Percentiles rank a stretch among this genome's conserved stretches.
phyloP scores from a whole-genome alignment of 2,797 vertebrate species.

The Mus spretus region DNA sequence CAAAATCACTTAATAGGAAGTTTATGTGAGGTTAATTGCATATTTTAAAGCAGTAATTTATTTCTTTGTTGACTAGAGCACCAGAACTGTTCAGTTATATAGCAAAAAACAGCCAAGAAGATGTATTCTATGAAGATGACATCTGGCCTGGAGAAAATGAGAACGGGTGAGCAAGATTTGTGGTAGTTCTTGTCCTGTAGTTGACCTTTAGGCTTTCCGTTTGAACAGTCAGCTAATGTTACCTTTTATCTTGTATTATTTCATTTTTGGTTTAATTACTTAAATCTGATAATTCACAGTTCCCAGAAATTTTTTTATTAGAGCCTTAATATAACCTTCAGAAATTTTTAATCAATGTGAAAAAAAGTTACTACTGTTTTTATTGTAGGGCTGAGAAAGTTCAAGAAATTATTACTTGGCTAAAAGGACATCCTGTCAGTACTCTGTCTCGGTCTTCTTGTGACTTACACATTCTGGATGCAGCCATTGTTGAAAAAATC shows the following conservation, averaged over 20 bases:
- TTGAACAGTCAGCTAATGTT: not conserved
- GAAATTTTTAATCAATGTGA: conserved; percentile 70
- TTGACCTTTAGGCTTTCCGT: not conserved
- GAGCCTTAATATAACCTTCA: conserved; percentile 48
- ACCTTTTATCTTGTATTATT: conserved; percentile 9
- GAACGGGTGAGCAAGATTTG: conserved; percentile 91
- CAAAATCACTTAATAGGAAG: conserved; percentile 38
- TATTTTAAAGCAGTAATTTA: conserved; percentile 45
- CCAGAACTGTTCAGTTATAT: conserved; percentile 95
- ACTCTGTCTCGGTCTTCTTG: conserved; percentile 95
- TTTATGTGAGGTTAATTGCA: conserved; percentile 38
- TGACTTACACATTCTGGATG: conserved; percentile 97
- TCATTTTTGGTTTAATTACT: conserved; percentile 55
- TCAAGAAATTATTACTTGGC: conserved; percentile 95
- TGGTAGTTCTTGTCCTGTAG: not conserved
- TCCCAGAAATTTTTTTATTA: conserved; percentile 65
- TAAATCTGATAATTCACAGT: conserved; percentile 16
- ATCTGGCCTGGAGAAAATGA: conserved; percentile 97
- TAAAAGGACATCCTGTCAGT: conserved; percentile 96
- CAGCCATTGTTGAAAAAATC: conserved; percentile 96
- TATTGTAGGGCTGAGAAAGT: conserved; percentile 94
- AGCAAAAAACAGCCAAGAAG: conserved; percentile 96
- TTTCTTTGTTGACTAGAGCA: conserved; percentile 89
- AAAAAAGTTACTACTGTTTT: conserved; percentile 73
- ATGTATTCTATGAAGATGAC: conserved; percentile 98